Evolutionary conservation across 2,113 vertebrate genomes (phyloP).

Genomic region (Trematocara macrostoma): DNA sequence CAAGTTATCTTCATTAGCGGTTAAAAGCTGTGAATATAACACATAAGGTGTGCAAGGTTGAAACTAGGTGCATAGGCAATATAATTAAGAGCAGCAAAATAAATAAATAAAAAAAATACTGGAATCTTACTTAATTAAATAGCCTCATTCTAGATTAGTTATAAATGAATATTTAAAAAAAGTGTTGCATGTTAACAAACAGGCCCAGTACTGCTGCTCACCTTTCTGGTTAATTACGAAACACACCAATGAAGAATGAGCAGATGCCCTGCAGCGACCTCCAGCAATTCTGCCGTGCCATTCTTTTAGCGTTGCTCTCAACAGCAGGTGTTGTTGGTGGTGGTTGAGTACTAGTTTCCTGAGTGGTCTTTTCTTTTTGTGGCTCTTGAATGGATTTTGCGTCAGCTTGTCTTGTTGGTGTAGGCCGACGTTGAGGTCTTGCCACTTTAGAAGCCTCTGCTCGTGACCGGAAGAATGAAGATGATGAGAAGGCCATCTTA

Average conservation of each 20-base stretch:
- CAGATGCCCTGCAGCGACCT: constrained; percentile 75
- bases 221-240: constrained; percentile 68
- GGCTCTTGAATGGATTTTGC: neutral
- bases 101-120: neutral
- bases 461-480: neutral
- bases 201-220: constrained; percentile 10
- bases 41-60: neutral
- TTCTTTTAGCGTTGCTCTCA: constrained; percentile 62
- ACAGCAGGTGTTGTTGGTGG: constrained; percentile 5
- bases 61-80: neutral
- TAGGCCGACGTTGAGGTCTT: neutral
- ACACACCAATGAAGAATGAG: constrained; percentile 73
- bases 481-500: constrained; percentile 63
- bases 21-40: constrained; percentile 23
- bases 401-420: neutral
- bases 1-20: constrained; percentile 16
- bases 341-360: neutral
- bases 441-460: neutral
- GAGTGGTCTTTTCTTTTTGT: neutral
- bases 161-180: neutral
- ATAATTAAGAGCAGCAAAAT: neutral
- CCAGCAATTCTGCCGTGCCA: constrained; percentile 78
- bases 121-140: neutral
- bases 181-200: neutral
- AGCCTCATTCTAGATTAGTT: neutral